Evolutionary conservation across 1,140 invertebrate genomes (phyloP).

Genomic region (Drosophila sp.): DNA sequence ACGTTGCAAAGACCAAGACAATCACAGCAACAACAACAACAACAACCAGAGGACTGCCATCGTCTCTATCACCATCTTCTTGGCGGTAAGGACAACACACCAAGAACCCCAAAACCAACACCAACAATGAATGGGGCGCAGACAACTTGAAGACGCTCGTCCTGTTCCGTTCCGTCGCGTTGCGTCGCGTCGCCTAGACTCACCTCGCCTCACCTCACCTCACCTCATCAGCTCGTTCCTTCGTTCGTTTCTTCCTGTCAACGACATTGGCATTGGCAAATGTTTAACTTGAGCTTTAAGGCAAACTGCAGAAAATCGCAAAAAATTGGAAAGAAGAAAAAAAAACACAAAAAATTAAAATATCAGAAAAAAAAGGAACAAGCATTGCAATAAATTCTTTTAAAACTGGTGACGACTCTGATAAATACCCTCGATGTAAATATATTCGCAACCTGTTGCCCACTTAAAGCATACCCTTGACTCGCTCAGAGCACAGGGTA

Average conservation of each 20-base stretch:
- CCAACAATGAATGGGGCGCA: slow-evolving; percentile 7
- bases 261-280: slow-evolving; percentile 36
- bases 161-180: slow-evolving; percentile 4
- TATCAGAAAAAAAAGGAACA: slow-evolving; percentile 2
- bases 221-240: neutral
- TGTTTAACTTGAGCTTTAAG: slow-evolving; percentile 38
- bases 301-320: slow-evolving; percentile 25
- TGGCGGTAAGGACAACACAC: slow-evolving; percentile 6
- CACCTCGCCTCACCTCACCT: slow-evolving; percentile 3
- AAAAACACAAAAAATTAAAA: slow-evolving; percentile 26
- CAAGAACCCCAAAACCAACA: slow-evolving; percentile 14
- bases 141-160: slow-evolving; percentile 32
- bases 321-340: slow-evolving; percentile 14
- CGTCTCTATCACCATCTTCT: neutral
- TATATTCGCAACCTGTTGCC: no score
- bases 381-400: neutral
- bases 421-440: no score
- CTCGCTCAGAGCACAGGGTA: neutral
- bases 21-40: slow-evolving; percentile 21
- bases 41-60: neutral
- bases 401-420: no score
- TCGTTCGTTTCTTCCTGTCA: slow-evolving; percentile 18
- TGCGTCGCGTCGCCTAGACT: slow-evolving; percentile 10
- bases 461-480: neutral
- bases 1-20: slow-evolving; percentile 39